Evolutionary conservation across 2,113 vertebrate genomes (phyloP), one percentile per base, ranked within the genome.

Genomic region (Pelvicachromis taeniatus): DNA sequence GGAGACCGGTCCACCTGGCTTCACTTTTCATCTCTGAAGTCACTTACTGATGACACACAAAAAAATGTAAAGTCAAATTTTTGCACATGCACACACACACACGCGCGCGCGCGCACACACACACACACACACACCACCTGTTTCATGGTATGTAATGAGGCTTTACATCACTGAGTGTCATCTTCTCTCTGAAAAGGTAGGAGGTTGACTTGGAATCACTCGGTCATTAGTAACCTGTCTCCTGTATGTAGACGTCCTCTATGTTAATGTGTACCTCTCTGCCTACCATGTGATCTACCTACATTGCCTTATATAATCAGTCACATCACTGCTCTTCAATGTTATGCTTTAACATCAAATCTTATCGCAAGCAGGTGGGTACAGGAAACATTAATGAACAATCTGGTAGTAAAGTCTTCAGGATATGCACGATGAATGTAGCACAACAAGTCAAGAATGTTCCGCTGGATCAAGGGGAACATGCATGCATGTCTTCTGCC

Each of bases 111-210:
- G n/a, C n/a, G 77, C n/a, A 33, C 54, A 85, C 68, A 56, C 26
- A 80, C n/a, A 33, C 54, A 85, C 68, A 56, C 23, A 45, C 42
- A 85, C 56, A 56, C 26, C 79, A 53, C 29, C 33, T 29, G 29
- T 82, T 73, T 35, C 42, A 48, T 59, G 56, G 82, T 17, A 52
- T 82, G 82, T 75, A 77, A 80, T 65, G 31, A 81, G 58, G 61
- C 80, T 38, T 81, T 77, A 88, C 85, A 84, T 92, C 85, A 87
- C 31, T n/a, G 7, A 38, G 40, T 83, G 83, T 85, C 84, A 78
- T 81, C 52, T 40, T 84, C 54, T 59, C 78, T 83, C 45, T 78
- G 23, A 84, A 48, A 73, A 56, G 4, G 79, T 19, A 78, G 61
- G 33, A 77, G 70, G 54, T 31, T 78, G 80, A 56, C 87, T 75